phyloP scores from a whole-genome alignment of 2,888 invertebrate genomes.

The Tiphia femorata region DNA sequence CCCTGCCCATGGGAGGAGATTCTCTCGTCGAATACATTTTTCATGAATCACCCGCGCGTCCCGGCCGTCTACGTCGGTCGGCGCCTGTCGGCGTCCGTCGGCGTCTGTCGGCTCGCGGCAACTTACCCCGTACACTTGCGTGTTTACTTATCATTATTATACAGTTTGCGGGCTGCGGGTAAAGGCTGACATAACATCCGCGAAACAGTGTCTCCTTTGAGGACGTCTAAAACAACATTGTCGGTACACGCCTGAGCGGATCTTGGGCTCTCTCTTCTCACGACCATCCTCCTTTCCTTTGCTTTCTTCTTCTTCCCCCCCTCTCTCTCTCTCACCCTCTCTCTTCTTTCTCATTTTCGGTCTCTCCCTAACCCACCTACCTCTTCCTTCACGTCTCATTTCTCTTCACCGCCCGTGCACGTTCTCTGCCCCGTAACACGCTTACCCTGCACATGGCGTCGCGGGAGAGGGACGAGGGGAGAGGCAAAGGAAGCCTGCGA shows the following conservation, averaged over 20 bases:
- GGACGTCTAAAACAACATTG: constrained; percentile 49
- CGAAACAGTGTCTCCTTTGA: constrained; percentile 44
- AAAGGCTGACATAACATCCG: constrained; percentile 49
- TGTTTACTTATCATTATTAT: constrained; percentile 52
- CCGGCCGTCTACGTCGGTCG: too few relatives aligned
- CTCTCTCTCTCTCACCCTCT: too few relatives aligned
- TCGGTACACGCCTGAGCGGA: constrained; percentile 34
- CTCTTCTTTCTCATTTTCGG: too few relatives aligned
- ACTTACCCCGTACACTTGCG: constrained; percentile 20
- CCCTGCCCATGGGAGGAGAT: neutral
- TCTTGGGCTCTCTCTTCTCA: constrained; percentile 26
- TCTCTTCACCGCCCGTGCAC: constrained; percentile 4
- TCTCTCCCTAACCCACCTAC: constrained; percentile 11
- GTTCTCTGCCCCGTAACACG: constrained; percentile 28
- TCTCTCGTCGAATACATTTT: constrained; percentile 32
- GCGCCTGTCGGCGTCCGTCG: constrained; percentile 1
- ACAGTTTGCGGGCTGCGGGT: constrained; percentile 33
- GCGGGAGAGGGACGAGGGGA: too few relatives aligned
- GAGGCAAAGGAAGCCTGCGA: neutral
- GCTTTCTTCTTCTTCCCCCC: too few relatives aligned
- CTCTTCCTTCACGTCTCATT: constrained; percentile 5
- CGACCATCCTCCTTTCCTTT: too few relatives aligned
- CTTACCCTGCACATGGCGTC: constrained; percentile 15
- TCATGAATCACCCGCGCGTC: constrained; percentile 34
- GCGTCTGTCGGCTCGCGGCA: constrained; percentile 2